Percentiles rank a stretch among this genome's conserved stretches.
phyloP scores from a whole-genome alignment of 2,113 vertebrate genomes.

The Brevimyrus niger region DNA sequence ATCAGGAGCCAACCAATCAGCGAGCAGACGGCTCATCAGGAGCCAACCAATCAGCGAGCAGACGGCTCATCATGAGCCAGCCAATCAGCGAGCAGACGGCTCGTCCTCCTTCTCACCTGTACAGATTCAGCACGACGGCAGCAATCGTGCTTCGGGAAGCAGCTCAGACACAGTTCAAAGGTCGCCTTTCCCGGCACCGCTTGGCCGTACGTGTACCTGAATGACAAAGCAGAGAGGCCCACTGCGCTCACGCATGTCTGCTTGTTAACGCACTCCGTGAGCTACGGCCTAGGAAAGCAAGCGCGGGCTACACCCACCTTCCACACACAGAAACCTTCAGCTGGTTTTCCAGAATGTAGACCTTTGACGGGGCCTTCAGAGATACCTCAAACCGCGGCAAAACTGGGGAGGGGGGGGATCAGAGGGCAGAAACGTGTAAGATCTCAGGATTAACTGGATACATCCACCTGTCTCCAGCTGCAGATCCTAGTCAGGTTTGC shows the following conservation, averaged over 20 bases:
- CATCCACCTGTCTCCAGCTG: neutral
- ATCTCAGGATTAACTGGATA: neutral
- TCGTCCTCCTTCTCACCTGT: neutral
- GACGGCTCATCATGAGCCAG: too few relatives aligned
- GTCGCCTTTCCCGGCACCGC: conserved; percentile 46
- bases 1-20: too few relatives aligned
- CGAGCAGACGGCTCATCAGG: too few relatives aligned
- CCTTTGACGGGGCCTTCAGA: conserved; percentile 23
- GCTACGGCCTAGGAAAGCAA: neutral
- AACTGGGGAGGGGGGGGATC: conserved; percentile 33
- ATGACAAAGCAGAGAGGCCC: neutral
- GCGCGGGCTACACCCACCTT: conserved; percentile 40
- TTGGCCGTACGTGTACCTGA: conserved; percentile 57
- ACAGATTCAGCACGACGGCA: neutral
- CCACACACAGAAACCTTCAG: conserved; percentile 41
- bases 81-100: neutral
- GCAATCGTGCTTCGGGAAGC: too few relatives aligned
- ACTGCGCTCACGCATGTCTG: neutral
- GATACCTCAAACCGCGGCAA: conserved; percentile 53
- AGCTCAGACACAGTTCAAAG: conserved; percentile 33
- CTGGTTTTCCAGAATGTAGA: conserved; percentile 30
- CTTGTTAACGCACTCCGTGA: neutral
- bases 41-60: too few relatives aligned
- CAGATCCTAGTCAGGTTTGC: neutral
- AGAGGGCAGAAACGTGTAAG: neutral